Evolutionary conservation across 2,113 vertebrate genomes (phyloP).

Genomic region (Apodemus sylvaticus): DNA sequence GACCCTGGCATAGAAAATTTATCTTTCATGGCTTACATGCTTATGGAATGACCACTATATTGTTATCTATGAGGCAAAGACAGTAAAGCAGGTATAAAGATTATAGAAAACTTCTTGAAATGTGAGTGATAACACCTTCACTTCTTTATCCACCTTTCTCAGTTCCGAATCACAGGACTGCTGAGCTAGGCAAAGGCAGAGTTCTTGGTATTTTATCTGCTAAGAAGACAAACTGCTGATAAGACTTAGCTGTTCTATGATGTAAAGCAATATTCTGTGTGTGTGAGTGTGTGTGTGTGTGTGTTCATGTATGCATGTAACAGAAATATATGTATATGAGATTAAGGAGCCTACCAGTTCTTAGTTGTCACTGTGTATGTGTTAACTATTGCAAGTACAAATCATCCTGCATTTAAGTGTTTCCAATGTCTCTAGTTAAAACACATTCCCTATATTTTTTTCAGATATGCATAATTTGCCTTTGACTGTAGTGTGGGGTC

Average conservation of each 20-base stretch:
- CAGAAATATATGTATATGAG: rapidly evolving
- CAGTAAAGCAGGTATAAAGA: background rate
- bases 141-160: background rate
- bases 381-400: no score
- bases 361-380: background rate
- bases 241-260: background rate
- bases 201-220: background rate
- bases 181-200: background rate
- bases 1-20: background rate
- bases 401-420: background rate
- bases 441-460: background rate
- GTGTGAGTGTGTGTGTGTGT: background rate
- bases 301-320: background rate
- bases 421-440: background rate
- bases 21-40: background rate
- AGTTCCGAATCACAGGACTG: background rate
- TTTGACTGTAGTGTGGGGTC: background rate
- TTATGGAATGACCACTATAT: background rate
- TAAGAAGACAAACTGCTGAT: background rate
- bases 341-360: background rate
- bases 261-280: background rate
- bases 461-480: background rate
- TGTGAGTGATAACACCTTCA: background rate
- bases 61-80: background rate
- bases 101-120: background rate